Conservation (phyloP, 2,113 vertebrate genomes). For the Plectropomus leopardus region DNA sequence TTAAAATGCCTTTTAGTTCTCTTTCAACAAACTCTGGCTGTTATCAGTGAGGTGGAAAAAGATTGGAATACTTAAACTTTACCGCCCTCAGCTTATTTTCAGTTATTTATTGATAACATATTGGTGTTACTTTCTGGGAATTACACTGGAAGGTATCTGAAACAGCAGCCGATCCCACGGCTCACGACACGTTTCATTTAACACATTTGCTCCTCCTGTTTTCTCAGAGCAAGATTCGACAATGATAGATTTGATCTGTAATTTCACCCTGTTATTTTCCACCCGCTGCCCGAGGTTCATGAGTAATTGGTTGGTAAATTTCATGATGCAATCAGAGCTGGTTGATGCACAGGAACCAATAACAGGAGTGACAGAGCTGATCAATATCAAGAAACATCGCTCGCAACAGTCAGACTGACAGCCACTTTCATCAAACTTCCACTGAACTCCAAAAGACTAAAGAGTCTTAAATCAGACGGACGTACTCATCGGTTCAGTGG, state of each 20-base stretch:
- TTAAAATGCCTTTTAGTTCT: neutral
- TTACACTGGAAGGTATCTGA: neutral
- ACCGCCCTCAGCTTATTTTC: constrained; percentile 6
- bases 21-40: constrained; percentile 8
- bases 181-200: constrained; percentile 28
- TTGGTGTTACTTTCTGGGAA: constrained; percentile 3
- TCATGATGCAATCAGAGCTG: constrained; percentile 25
- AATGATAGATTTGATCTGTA: constrained; percentile 34
- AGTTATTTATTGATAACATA: constrained; percentile 27
- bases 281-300: constrained; percentile 8
- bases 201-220: neutral
- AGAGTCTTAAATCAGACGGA: too few species aligned
- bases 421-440: too few species aligned
- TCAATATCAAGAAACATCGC: constrained; percentile 19
- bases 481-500: too few species aligned
- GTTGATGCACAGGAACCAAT: constrained; percentile 45
- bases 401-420: neutral
- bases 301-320: constrained; percentile 47
- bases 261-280: constrained; percentile 36
- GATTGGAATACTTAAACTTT: constrained; percentile 17
- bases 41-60: constrained; percentile 2
- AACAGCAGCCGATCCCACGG: neutral
- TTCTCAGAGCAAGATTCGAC: constrained; percentile 8
- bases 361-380: constrained; percentile 33
- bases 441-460: too few species aligned